Evolutionary conservation across 2,888 invertebrate species (phyloP).

Genomic region (Catocala nupta): DNA sequence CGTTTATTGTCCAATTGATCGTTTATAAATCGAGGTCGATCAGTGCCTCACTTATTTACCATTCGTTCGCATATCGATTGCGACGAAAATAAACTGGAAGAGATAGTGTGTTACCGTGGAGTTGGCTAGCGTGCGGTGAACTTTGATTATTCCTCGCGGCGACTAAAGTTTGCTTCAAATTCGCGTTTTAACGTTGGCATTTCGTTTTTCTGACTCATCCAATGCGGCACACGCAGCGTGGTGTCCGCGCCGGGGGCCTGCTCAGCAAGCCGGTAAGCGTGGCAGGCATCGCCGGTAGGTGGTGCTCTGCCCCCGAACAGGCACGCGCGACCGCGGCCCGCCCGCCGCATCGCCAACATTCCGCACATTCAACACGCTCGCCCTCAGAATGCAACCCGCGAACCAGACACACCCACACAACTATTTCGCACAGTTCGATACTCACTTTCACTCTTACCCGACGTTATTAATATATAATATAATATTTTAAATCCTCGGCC

Average conservation of each 20-base stretch:
- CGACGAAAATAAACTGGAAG: conserved; percentile 84
- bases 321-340: conserved; percentile 67
- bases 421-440: conserved; percentile 77
- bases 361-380: conserved; percentile 79
- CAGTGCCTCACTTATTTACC: conserved; percentile 75
- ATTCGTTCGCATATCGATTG: conserved; percentile 77
- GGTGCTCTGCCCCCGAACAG: conserved; percentile 39
- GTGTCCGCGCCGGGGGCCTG: conserved; percentile 72
- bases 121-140: conserved; percentile 79
- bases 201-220: conserved; percentile 85
- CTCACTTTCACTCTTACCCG: conserved; percentile 58
- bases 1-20: conserved; percentile 83
- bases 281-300: conserved; percentile 21
- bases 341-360: conserved; percentile 74
- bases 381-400: conserved; percentile 81
- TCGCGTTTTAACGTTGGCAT: conserved; percentile 68
- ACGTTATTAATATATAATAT: too few species aligned
- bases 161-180: conserved; percentile 47
- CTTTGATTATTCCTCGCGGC: conserved; percentile 57
- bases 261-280: conserved; percentile 72
- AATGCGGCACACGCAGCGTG: conserved; percentile 78
- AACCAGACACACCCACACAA: conserved; percentile 74
- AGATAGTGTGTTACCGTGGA: conserved; percentile 83
- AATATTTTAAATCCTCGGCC: conserved; percentile 26
- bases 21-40: conserved; percentile 75